Base-by-base conservation (phyloP, 2,797 vertebrate species). In the Anolis apletophallus region DNA sequence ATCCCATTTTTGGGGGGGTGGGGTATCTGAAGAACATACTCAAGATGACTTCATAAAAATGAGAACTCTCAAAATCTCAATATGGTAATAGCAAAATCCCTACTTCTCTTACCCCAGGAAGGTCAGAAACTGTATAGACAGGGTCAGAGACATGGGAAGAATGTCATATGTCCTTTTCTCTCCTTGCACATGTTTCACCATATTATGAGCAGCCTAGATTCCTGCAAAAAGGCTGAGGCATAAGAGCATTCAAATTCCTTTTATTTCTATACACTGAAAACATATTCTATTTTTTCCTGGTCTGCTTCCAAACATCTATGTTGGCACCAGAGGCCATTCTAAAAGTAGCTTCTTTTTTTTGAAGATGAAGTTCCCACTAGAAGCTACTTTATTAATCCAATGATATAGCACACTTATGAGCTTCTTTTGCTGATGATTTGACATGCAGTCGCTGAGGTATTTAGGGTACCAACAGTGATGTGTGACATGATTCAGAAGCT, bases 361-460 rank as follows among this genome's bases (percentile, higher is more conserved):
- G 80, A 40, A 52, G 29, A 55, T 78, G 50, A n/a, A 3, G 11
- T 71, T 87, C 32, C 36, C 50, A 61, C 21, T 0, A 61, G 52
- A 83, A 69, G 23, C 29, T 14, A 77, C 16, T 83, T 87, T 52
- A 72, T 77, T 71, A 78, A 78, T 26, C 61, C 26, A 83, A 83
- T 72, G 21, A 72, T 72, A 54, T 87, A 54, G 21, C 32, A 46
- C 40, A 81, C 40, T 64, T 61, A 73, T 64, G 23, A 73, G 16
- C 36, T 16, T 40, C 32, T n/a, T 11, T 52, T 85, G 55, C 52
- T 85, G 10, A 11, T 83, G 85, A 69, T 34, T 29, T 29, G 16
- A 69, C 57, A 77, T 77, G 8, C 34, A 57, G 61, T 57, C 12
- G 11, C 3, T 73, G 34, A 76, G 16, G 40, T 52, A 13, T 83